Percentiles rank a stretch among this genome's conserved stretches.
phyloP scores from a whole-genome alignment of 2,888 invertebrate species.

The Celastrina argiolus region DNA sequence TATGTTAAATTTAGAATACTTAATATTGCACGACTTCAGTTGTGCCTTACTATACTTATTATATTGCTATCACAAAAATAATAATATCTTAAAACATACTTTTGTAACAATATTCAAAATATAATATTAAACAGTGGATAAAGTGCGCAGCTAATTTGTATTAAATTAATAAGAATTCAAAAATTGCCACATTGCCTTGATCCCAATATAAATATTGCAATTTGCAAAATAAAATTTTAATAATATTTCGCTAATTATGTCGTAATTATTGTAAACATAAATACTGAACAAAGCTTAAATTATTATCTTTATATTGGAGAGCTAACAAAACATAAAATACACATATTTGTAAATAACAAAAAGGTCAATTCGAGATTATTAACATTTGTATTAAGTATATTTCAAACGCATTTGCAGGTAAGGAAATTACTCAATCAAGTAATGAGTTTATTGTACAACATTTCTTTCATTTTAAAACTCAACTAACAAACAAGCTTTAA shows the following conservation, averaged over 20 bases:
- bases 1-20: conserved; percentile 25
- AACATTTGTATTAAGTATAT: conserved; percentile 12
- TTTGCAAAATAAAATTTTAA: neutral
- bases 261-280: neutral
- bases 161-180: neutral
- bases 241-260: neutral
- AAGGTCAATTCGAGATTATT: neutral
- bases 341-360: neutral
- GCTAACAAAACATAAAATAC: neutral
- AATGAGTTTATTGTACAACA: no score
- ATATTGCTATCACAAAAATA: conserved; percentile 5
- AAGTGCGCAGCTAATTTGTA: neutral
- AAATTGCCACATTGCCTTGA: neutral
- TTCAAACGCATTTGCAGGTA: no score
- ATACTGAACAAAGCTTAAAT: neutral
- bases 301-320: neutral
- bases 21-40: neutral
- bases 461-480: no score
- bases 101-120: neutral
- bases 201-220: neutral
- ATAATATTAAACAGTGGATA: neutral
- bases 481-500: no score
- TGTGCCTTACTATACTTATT: neutral
- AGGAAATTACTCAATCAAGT: no score
- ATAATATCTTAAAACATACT: neutral